Evolutionary conservation across 37 sponge, comb jelly and placozoan genomes (phyloP).

Genomic region (Bolinopsis microptera): DNA sequence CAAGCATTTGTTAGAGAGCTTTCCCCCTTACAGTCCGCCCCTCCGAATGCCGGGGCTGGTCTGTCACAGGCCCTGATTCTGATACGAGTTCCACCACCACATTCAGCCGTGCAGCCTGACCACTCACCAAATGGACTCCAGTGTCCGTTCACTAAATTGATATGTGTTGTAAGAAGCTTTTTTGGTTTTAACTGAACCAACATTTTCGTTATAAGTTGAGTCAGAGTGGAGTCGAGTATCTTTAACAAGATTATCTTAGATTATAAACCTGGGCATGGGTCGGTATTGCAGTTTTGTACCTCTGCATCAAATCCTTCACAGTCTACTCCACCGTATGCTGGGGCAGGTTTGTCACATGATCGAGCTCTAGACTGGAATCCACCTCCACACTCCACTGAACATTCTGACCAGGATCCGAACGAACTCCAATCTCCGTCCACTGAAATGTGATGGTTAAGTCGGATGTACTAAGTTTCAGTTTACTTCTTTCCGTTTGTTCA

Average conservation of each 20-base stretch:
- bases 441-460: too few relatives aligned
- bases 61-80: background rate
- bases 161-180: too few relatives aligned
- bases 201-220: too few relatives aligned
- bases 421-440: background rate
- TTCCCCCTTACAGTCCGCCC: background rate
- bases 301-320: background rate
- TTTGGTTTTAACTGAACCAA: background rate
- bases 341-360: background rate
- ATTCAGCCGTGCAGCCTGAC: background rate
- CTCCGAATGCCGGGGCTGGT: background rate
- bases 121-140: background rate
- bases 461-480: background rate
- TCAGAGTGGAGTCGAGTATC: too few relatives aligned
- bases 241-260: too few relatives aligned
- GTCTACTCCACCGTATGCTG: background rate
- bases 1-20: background rate
- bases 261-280: background rate
- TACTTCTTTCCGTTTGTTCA: too few relatives aligned
- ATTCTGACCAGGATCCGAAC: background rate
- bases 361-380: background rate
- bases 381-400: background rate
- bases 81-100: background rate
- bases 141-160: background rate
- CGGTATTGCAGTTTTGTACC: background rate